Percentiles rank a stretch among this genome's conserved stretches.
These are phyloP conservation scores for Coelinius sp. DNA, from an alignment of 2,888 invertebrate species.

Conservation along the genomic window DNA sequence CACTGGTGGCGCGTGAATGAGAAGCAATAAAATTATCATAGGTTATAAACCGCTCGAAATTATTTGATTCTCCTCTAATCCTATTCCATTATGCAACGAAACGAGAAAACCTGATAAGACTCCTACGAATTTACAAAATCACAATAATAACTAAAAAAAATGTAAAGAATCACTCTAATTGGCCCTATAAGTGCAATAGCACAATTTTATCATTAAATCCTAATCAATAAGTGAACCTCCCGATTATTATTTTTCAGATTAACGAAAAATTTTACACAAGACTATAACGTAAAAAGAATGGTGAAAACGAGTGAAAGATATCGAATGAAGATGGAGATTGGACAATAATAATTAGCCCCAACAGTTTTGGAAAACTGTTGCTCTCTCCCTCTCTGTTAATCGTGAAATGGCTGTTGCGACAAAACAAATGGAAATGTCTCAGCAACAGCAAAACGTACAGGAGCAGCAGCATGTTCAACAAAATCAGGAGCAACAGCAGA, in stretches of 20 bases:
- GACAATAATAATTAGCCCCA: background rate
- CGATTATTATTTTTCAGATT: background rate
- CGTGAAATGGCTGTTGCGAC: constrained; percentile 43
- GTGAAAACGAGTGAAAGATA: background rate
- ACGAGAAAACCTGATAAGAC: background rate
- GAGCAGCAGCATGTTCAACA: constrained; percentile 58
- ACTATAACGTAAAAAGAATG: background rate
- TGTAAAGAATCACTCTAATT: background rate
- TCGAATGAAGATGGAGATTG: background rate
- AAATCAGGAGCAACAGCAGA: constrained; percentile 60
- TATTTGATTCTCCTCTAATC: background rate
- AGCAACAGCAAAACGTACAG: constrained; percentile 59
- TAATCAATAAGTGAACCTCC: background rate
- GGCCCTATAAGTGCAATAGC: constrained; percentile 38
- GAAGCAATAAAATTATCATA: constrained; percentile 23
- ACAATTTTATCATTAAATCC: constrained; percentile 63
- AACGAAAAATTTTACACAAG: background rate
- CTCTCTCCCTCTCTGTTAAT: constrained; percentile 23
- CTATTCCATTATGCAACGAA: background rate
- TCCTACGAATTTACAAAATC: background rate
- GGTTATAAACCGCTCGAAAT: constrained; percentile 32
- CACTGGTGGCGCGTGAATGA: constrained; percentile 14
- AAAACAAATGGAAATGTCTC: constrained; percentile 29
- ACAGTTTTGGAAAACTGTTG: background rate
- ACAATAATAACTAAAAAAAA: background rate